Base-by-base conservation (phyloP, 1,140 invertebrate species). In the Drosophila kanapiae region DNA sequence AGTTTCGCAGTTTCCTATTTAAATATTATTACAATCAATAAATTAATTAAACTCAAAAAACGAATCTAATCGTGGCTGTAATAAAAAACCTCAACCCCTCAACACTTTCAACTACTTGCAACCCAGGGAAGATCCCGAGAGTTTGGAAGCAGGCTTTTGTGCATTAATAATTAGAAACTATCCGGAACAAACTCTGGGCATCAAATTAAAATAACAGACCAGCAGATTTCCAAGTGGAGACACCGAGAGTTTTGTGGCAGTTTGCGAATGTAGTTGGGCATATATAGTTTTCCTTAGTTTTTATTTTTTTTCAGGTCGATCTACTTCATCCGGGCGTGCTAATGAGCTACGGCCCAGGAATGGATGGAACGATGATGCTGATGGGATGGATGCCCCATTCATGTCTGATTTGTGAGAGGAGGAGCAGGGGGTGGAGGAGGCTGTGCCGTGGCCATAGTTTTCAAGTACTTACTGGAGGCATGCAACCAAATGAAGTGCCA, bases 401-500 rank as follows among this genome's bases (percentile, higher is more conserved):
- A 77, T 78, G 75, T 77, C 71, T 75, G 70, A 69, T 80, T 47
- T 27, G 10, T 16, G 49, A 33, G 43, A 60, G 59, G 40, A 29
- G 42, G 29, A 18, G 38, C 8, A n/a, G 16, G 0, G 43, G n/a
- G 16, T 14, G n/a, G n/a, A n/a, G 23, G 27, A 53, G 35, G 53
- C 45, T 35, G 16, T 31, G 16, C 58, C 53, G 51, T 27, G 37
- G 61, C 47, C 57, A 60, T 65, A 62, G 67, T 45, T 56, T 56
- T 56, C 38, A 43, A 38, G 69, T 65, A 58, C 49, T 62, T 65
- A 58, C 49, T 62, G 68, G 37, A 63, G 57, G 57, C 75, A 68
- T 68, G 71, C 77, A 67, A 74, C 65, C 80, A 87, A 88, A 88
- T 87, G 83, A 90, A 88, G 85, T 90, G 85, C 85, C 78, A 85